Conservation (phyloP, 1,140 invertebrate species). For the Drosophila obscura region DNA sequence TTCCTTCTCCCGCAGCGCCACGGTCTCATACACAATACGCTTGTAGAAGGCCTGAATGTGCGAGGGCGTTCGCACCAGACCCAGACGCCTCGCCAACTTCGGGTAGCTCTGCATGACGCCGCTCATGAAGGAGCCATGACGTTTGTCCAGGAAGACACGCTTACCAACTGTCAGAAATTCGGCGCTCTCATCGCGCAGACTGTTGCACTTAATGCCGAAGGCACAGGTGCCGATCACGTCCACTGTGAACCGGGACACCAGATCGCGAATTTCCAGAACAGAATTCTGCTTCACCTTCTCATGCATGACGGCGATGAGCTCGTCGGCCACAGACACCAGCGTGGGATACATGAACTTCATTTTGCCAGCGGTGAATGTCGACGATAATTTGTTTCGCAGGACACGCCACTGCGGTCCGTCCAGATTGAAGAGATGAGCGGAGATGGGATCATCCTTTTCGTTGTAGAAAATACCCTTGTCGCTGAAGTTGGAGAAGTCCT, state of each 20-base stretch:
- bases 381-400: constrained; percentile 85
- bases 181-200: constrained; percentile 84
- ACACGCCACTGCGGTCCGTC: constrained; percentile 85
- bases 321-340: constrained; percentile 58
- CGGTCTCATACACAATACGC: constrained; percentile 83
- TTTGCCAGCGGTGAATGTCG: constrained; percentile 86
- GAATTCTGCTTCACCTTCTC: constrained; percentile 20
- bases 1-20: constrained; percentile 84
- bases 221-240: constrained; percentile 86
- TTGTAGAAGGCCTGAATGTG: constrained; percentile 84
- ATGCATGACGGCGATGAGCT: constrained; percentile 48
- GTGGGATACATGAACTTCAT: constrained; percentile 85
- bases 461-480: constrained; percentile 84
- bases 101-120: constrained; percentile 48
- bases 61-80: constrained; percentile 47
- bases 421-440: constrained; percentile 84
- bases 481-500: constrained; percentile 85
- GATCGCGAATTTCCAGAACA: constrained; percentile 59
- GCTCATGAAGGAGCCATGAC: constrained; percentile 26
- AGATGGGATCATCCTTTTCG: constrained; percentile 84
- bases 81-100: constrained; percentile 27
- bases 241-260: constrained; percentile 71
- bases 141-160: constrained; percentile 47
- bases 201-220: constrained; percentile 87
- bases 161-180: constrained; percentile 84